These are phyloP conservation scores for Drosophila stalkeri DNA, from an alignment of 2,888 invertebrate species.

Conservation along the genomic window DNA sequence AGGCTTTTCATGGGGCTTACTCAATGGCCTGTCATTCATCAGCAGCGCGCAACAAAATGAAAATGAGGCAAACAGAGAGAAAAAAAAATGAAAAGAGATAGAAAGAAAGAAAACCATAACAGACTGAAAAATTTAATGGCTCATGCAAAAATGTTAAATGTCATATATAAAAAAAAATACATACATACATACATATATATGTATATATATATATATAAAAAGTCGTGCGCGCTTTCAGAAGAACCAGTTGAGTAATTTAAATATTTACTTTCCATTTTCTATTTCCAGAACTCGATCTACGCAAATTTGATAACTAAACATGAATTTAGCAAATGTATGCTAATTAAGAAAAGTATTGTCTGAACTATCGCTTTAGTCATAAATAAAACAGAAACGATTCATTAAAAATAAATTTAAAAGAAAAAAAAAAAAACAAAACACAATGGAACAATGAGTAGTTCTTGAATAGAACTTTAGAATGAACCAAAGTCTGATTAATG, in stretches of 20 bases:
- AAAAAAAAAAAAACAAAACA: not conserved
- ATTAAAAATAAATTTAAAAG: too few species aligned
- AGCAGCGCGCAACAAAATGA: slow-evolving; percentile 56
- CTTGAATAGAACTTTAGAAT: not conserved
- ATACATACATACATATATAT: not conserved
- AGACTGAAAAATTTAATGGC: slow-evolving; percentile 63
- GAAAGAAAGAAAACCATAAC: slow-evolving; percentile 23
- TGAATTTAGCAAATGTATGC: not conserved
- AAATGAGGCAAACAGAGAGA: slow-evolving; percentile 60
- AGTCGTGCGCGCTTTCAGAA: not conserved
- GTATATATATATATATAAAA: not conserved
- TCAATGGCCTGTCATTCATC: slow-evolving; percentile 78
- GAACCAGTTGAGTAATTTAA: not conserved
- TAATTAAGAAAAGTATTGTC: slow-evolving; percentile 15
- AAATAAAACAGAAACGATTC: slow-evolving; percentile 1
- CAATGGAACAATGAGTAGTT: slow-evolving; percentile 7
- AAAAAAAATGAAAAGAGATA: slow-evolving; percentile 23
- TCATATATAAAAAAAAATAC: not conserved
- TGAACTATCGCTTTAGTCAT: not conserved
- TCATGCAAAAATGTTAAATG: slow-evolving; percentile 63
- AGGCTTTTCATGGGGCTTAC: slow-evolving; percentile 18
- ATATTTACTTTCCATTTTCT: slow-evolving; percentile 25
- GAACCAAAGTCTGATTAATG: slow-evolving; percentile 17
- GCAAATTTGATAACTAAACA: not conserved
- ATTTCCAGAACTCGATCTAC: not conserved